Evolutionary conservation across 2,113 vertebrate genomes (phyloP), one percentile per base, ranked within the genome.

Genomic region (Vicugna pacos): DNA sequence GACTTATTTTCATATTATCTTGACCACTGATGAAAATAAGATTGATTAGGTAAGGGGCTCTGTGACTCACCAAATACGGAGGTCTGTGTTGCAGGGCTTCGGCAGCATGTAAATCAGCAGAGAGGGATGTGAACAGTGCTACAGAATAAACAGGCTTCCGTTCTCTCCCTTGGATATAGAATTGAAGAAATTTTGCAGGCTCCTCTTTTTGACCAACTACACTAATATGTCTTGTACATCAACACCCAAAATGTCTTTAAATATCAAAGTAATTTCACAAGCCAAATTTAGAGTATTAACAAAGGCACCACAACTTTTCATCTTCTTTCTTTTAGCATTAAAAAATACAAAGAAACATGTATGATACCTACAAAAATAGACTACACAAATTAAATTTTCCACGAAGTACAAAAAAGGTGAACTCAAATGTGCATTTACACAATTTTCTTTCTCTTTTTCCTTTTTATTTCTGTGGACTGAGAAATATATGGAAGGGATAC

Each of bases 1-100:
- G 16, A 65, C 30, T 83, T 80, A 32, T 64, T 91, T 93, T 72
- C 62, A 32, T 81, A 88, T 80, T 50, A 4, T 76, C 35, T 93
- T 91, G 95, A 75, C 24, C 6, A 48, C 56, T 91, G 76, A 89
- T 80, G 77, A 93, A 91, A 94, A 67, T 26, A 50, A 83, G 35
- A 94, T 76, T 76, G 54, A 83, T 83, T 86, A 56, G 77, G 12
- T 85, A 76, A 89, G 38, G 6, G 19, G 15, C 22, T 91, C 77
- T 85, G 28, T 76, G 52, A 89, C 35, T 80, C 50, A 79, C 30
- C 64, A 46, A 93, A 70, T 50, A 50, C 28, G 3, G 38, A 92
- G 20, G 30, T 79, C 64, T 60, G 58, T 48, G 62, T 52, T 32
- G 5, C n/a, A 69, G 7, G 8, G 9, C 15, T 82, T 60, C 32